A percentile compares a stretch with the other conserved stretches of the same genome.
Conservation (phyloP, 2,797 vertebrate species). For the Notoglanidium macrostoma region DNA sequence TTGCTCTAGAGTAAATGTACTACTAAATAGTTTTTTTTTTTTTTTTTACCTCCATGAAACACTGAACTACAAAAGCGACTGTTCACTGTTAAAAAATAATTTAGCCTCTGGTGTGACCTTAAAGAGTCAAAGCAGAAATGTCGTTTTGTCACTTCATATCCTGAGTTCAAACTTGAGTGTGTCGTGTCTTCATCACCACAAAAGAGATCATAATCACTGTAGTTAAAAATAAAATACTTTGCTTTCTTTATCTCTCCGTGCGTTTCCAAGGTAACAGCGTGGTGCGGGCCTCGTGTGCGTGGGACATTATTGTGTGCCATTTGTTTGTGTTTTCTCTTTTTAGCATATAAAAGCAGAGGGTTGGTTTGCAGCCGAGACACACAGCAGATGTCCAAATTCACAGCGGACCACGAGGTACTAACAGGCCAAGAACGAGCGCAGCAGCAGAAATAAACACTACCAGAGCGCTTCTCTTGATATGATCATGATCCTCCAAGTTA, state of each 20-base stretch:
- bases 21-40: background rate
- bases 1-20: background rate
- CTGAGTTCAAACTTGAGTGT: background rate
- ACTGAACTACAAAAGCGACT: background rate
- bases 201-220: slow-evolving; percentile 35
- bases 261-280: slow-evolving; percentile 57
- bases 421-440: background rate
- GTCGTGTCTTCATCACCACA: background rate
- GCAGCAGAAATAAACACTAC: slow-evolving; percentile 26
- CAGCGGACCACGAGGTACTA: slow-evolving; percentile 23
- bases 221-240: slow-evolving; percentile 35
- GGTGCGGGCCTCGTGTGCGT: slow-evolving; percentile 29
- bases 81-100: background rate
- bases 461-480: slow-evolving; percentile 7
- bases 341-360: slow-evolving; percentile 50
- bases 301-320: slow-evolving; percentile 36
- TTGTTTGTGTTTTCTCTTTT: slow-evolving; percentile 53
- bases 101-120: background rate
- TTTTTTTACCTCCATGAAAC: background rate
- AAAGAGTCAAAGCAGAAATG: background rate
- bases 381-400: slow-evolving; percentile 49
- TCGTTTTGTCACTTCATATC: background rate
- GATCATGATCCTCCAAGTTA: background rate
- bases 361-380: slow-evolving; percentile 37
- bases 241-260: slow-evolving; percentile 32